These are phyloP conservation scores for Pilophorus perplexus DNA, from an alignment of 2,888 invertebrate genomes.

Conservation along the genomic window DNA sequence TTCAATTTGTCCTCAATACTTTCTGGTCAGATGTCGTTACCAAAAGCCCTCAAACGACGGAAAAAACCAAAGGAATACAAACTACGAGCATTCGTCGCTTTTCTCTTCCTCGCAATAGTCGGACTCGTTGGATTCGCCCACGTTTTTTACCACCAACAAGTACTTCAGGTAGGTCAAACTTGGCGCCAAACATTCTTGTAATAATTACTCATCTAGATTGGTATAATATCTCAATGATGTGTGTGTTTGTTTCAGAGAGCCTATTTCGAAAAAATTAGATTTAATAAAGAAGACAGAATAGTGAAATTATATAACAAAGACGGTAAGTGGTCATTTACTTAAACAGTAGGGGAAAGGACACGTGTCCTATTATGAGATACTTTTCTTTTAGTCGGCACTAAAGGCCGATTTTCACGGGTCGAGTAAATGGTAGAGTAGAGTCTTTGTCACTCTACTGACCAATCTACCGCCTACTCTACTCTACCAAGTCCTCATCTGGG, in stretches of 20 bases:
- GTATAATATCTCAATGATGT: neutral
- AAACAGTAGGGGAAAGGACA: no score
- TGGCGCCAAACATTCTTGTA: no score
- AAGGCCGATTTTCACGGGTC: no score
- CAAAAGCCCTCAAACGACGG: constrained; percentile 67
- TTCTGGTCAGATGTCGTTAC: constrained; percentile 64
- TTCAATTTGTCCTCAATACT: neutral
- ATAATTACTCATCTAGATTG: no score
- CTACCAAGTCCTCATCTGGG: no score
- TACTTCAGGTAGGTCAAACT: constrained; percentile 59
- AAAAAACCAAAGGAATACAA: constrained; percentile 71
- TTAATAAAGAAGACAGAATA: constrained; percentile 72
- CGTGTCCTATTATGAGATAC: no score
- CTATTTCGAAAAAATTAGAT: constrained; percentile 77
- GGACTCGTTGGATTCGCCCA: constrained; percentile 82
- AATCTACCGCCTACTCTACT: no score
- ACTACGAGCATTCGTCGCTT: constrained; percentile 74
- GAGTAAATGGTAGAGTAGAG: no score
- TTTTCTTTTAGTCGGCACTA: no score
- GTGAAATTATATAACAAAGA: constrained; percentile 70
- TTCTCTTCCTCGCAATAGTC: constrained; percentile 76
- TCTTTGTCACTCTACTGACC: no score
- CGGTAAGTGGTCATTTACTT: no score
- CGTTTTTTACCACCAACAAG: constrained; percentile 77
- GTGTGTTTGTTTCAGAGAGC: constrained; percentile 58